Evolutionary conservation across 2,888 invertebrate species (phyloP), one percentile per base, ranked within the genome.

Genomic region (Brenthis ino): DNA sequence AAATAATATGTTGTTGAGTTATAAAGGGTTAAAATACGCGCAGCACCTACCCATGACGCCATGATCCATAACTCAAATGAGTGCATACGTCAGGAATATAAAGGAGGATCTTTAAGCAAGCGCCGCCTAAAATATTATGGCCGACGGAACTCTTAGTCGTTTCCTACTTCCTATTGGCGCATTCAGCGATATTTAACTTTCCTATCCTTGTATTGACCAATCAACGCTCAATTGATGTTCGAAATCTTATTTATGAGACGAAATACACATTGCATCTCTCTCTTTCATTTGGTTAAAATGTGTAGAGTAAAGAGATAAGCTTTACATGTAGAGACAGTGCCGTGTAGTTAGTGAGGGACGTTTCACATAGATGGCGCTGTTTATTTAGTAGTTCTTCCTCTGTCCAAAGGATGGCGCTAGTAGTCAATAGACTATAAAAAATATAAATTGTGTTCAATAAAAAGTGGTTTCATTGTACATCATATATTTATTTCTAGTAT

Each of bases 71-170:
- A 90, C 89, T 87, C 86, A 91, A 92, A 91, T 92, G 91, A 84
- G 82, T 86, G 90, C 87, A 85, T 87, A 91, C 88, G 88, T 88
- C 84, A 87, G 85, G 91, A 91, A 92, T 91, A 89, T 87, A 86
- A 92, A 93, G 92, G 92, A 91, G 92, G 90, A 84, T 82, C 88
- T 87, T 81, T 78, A 74, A 68, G 72, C 76, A 80, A 80, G 82
- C 91, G 77, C 88, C 92, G 86, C 92, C 92, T 91, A 82, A 88
- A 91, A 80, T 83, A 88, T 85, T 81, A 93, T 93, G 92, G 92
- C 92, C 86, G 92, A 81, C 83, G 77, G 76, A 78, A 82, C 79
- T 71, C 77, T 80, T 74, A 79, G 82, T 82, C 81, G 82, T 84
- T 81, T 82, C 82, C 74, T 63, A 68, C 65, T 74, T 77, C 75